Base-by-base conservation (phyloP, 2,113 vertebrate genomes). In the Ahaetulla prasina region DNA sequence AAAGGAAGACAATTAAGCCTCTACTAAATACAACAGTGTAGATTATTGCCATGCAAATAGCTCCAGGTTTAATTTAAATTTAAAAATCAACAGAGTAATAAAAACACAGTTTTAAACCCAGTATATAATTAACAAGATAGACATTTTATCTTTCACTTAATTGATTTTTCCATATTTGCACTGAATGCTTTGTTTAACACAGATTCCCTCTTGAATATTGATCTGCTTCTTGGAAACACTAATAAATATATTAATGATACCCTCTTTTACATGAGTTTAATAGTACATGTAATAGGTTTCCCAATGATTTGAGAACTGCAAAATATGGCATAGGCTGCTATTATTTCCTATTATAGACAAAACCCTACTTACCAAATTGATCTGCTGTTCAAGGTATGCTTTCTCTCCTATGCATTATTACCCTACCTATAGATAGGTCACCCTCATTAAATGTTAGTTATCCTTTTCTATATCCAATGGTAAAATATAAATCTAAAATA, bases 51-150 rank as follows among this genome's bases (percentile, higher is more conserved):
- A 87, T 45, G 20, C 20, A 52, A 94, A 91, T 0, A 0, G 84
- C 30, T 49, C 92, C 89, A 91, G 18, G 92, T 95, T 85, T 88
- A 89, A 92, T 84, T 84, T 92, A 89, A 88, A 92, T 84, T 84
- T 89, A 92, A 43, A 88, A 92, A 89, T 95, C 11, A 96, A 49
- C 89, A 94, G 93, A 94, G 93, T 92, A 96, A 94, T 94, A 94
- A 57, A 93, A 85, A 54, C 35, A 23, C 93, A 91, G 27, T 63
- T 89, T 0, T 0, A 49, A 11, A 85, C 91, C 30, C 10, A 94
- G 53, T 93, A 93, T 93, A 90, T 94, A 95, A 93, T 94, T 94
- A 87, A 4, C 2, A 20, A 92, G 90, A 93, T 92, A 94, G 95
- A 94, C 8, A 10, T 93, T 94, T 94, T 88, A 68, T 49, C 1